These are phyloP conservation scores for Cacatua alba DNA, from an alignment of 2,113 vertebrate species.

Conservation along the genomic window DNA sequence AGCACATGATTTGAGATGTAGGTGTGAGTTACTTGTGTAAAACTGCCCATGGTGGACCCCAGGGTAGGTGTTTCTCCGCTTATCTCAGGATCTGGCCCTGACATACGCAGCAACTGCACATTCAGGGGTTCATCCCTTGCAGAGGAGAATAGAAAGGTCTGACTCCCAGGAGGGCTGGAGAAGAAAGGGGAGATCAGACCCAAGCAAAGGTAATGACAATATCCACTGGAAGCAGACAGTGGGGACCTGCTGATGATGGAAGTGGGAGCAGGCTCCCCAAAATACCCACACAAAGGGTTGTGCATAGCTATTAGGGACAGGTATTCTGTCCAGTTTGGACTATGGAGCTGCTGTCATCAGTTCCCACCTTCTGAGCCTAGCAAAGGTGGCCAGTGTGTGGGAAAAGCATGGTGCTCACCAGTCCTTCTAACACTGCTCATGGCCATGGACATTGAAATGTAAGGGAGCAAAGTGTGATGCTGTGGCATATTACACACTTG, in stretches of 20 bases:
- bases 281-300: not conserved
- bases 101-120: rapidly evolving
- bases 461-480: not conserved
- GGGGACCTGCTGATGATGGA: rapidly evolving
- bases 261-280: not conserved
- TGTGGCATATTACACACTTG: rapidly evolving
- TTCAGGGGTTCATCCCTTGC: not conserved
- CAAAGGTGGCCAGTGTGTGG: rapidly evolving
- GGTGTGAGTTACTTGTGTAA: not conserved
- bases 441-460: rapidly evolving
- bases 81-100: not conserved
- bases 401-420: too few species aligned
- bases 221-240: rapidly evolving
- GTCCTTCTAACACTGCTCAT: not conserved
- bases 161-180: not conserved
- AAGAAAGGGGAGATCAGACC: not conserved
- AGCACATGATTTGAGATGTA: not conserved
- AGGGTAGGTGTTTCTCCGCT: not conserved
- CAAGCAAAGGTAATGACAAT: not conserved
- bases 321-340: not conserved
- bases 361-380: not conserved
- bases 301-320: not conserved
- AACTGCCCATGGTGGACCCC: not conserved
- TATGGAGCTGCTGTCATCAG: not conserved
- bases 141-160: not conserved